Evolutionary conservation across 2,888 invertebrate genomes (phyloP).

Genomic region (Panopea generosa): DNA sequence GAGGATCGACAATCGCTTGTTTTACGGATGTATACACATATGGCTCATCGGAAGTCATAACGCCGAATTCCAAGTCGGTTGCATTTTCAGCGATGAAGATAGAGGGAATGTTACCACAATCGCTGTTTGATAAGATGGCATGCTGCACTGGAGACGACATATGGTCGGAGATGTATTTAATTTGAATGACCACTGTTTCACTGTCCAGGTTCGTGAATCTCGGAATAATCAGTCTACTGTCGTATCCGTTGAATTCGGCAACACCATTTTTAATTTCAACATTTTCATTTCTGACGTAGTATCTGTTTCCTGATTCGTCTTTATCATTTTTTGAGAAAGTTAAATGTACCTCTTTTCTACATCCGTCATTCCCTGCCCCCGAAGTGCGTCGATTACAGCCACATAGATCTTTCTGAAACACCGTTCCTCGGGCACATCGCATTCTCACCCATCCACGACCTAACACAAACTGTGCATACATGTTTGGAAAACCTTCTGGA

Average conservation of each 20-base stretch:
- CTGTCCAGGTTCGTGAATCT: constrained; percentile 74
- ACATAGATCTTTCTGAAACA: background rate
- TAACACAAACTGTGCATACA: constrained; percentile 63
- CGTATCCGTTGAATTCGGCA: constrained; percentile 71
- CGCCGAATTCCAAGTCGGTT: no score
- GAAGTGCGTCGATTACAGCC: no score
- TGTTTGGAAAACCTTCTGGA: no score
- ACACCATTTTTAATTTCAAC: constrained; percentile 67
- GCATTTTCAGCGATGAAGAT: no score
- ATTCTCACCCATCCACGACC: constrained; percentile 54
- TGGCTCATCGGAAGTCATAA: no score
- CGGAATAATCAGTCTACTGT: constrained; percentile 70
- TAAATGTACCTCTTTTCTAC: no score
- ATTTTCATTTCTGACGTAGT: constrained; percentile 59
- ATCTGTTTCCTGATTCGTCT: constrained; percentile 64
- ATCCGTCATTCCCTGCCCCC: no score
- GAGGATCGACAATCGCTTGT: no score
- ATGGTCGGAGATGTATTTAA: constrained; percentile 63
- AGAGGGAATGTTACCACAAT: no score
- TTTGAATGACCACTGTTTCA: constrained; percentile 67
- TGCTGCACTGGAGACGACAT: constrained; percentile 33
- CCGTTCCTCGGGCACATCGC: constrained; percentile 70
- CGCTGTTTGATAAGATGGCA: constrained; percentile 75
- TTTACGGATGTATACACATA: no score
- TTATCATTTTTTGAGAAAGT: no score